These are phyloP conservation scores for Listrodromus nycthemerus DNA, from an alignment of 2,888 invertebrate genomes.

Conservation along the genomic window DNA sequence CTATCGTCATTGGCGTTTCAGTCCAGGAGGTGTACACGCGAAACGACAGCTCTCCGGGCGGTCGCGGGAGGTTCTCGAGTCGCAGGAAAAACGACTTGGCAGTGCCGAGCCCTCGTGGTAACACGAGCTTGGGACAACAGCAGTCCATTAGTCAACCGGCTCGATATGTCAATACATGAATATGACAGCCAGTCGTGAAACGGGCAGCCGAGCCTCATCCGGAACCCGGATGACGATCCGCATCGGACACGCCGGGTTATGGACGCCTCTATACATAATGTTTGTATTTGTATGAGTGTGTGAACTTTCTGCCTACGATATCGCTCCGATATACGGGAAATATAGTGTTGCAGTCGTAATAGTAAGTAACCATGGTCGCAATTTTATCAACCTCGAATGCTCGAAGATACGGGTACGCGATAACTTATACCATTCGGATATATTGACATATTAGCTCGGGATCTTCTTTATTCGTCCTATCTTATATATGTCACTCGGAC, in stretches of 20 bases:
- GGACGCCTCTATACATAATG: conserved; percentile 30
- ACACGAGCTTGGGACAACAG: conserved; percentile 83
- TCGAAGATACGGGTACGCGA: conserved; percentile 31
- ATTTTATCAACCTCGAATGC: conserved; percentile 55
- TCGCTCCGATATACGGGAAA: conserved; percentile 40
- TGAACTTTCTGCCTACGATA: conserved; percentile 41
- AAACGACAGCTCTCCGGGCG: conserved; percentile 41
- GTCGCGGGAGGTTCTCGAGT: conserved; percentile 61
- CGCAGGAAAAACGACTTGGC: conserved; percentile 75
- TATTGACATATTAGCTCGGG: conserved; percentile 53
- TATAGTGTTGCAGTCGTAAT: conserved; percentile 39
- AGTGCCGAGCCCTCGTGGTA: conserved; percentile 80
- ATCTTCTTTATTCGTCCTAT: conserved; percentile 42
- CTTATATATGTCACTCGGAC: background rate
- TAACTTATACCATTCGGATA: conserved; percentile 36
- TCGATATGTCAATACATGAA: conserved; percentile 84
- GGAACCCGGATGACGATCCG: conserved; percentile 69
- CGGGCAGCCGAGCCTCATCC: conserved; percentile 68
- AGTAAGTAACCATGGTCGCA: conserved; percentile 45
- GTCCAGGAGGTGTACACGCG: background rate
- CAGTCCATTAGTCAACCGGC: conserved; percentile 84
- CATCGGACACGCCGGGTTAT: conserved; percentile 28
- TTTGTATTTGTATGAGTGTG: conserved; percentile 13
- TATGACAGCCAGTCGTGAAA: conserved; percentile 81
- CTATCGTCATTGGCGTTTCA: background rate